Conservation (phyloP, 2,888 invertebrate genomes). For the Drosophila recens region DNA sequence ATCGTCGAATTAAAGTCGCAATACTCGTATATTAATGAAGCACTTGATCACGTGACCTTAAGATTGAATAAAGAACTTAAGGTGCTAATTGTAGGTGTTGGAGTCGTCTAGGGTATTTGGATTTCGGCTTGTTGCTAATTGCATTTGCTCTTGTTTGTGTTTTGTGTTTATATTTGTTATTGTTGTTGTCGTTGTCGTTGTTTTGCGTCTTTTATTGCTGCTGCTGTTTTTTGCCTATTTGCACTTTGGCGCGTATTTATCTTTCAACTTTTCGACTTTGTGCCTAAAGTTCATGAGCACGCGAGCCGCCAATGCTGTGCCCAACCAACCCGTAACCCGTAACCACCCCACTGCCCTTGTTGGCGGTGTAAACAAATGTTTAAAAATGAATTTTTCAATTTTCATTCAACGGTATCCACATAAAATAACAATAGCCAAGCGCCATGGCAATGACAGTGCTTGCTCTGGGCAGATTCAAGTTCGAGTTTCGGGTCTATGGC, state of each 20-base stretch:
- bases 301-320: conserved; percentile 14
- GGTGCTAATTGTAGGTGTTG: conserved; percentile 27
- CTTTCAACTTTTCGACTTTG: conserved; percentile 74
- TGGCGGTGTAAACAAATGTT: conserved; percentile 65
- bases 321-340: not conserved
- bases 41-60: conserved; percentile 10
- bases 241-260: conserved; percentile 69
- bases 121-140: conserved; percentile 34
- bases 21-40: not conserved
- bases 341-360: not conserved
- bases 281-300: conserved; percentile 68
- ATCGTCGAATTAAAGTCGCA: not conserved
- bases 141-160: conserved; percentile 46
- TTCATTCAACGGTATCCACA: conserved; percentile 43
- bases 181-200: conserved; percentile 40
- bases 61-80: not conserved
- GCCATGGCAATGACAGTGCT: conserved; percentile 30
- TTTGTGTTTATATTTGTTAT: conserved; percentile 38
- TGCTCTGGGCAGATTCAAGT: conserved; percentile 8
- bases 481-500: conserved; percentile 17
- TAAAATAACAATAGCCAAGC: conserved; percentile 37
- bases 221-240: conserved; percentile 60
- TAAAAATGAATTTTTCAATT: conserved; percentile 74
- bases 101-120: conserved; percentile 13
- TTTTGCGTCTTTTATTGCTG: conserved; percentile 29